Base-by-base conservation (phyloP, 2,888 invertebrate genomes). In the Rhopalosiphum nymphaeae region DNA sequence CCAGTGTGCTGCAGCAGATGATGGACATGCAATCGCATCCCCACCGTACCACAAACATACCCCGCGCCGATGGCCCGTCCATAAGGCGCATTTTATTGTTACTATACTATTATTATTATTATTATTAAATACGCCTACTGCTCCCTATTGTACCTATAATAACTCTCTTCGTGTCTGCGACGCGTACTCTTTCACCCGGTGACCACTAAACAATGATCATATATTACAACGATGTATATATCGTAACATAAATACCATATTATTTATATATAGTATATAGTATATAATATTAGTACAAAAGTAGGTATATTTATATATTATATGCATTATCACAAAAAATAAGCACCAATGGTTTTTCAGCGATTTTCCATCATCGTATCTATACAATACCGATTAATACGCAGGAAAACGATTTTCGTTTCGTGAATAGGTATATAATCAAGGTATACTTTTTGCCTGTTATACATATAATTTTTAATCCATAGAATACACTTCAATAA, bases 71-170 rank as follows among this genome's bases (percentile, higher is more conserved):
- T 78, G 36, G 78, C 78, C 78, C 78, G 9, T 78, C 36, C 78
- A 1, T 4, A 7, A 36, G 7, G 78, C 78, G 36, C 44, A 46
- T 46, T 46, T 36, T 21, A 78, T 78, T 78, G 21, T 78, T 78
- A 25, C 78, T 9, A 46, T 46, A 36, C 21, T 53, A 7, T 9
- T 78, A 36, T 78, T 78, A 7, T 9, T 78, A 36, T 78, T 78
- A 78, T 36, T 21, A 36, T 78, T 78, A 78, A 78, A 78, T 78
- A 78, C 78, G 78, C 78, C 78, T 78, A 78, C 78, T 78, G 78
- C 78, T 21, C 78, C 36, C 78, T 3, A 36, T 78, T 36, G 78
- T 67, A 67, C 67, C 67, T 67, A 67, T 67, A 78, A 78, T 78
- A 78, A 36, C 21, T 78, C 36, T 42, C 78, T 78, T 36, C 78